A percentile compares a stretch with the other conserved stretches of the same genome.
These are phyloP conservation scores for Anisognathus igniventris DNA, from an alignment of 2,797 vertebrate genomes.

Conservation along the genomic window DNA sequence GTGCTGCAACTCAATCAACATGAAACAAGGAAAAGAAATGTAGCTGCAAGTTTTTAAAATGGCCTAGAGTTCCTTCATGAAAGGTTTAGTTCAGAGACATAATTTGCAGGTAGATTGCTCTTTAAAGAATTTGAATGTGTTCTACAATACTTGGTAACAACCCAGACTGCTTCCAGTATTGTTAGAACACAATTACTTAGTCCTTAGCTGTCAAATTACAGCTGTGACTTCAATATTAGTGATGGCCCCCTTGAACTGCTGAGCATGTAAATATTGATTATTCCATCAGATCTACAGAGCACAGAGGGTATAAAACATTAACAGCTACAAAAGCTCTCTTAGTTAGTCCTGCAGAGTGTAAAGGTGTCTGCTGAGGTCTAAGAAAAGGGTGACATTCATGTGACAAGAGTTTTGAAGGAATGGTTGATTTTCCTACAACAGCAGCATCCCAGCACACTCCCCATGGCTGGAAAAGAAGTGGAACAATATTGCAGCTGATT, in stretches of 20 bases:
- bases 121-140: neutral
- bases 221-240: neutral
- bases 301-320: neutral
- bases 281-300: neutral
- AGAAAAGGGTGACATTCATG: neutral
- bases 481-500: neutral
- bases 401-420: neutral
- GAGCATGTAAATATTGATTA: neutral
- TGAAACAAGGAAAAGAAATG: neutral
- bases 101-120: neutral
- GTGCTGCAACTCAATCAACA: neutral
- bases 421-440: fast-evolving
- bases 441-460: neutral
- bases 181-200: neutral
- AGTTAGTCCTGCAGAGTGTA: neutral
- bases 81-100: neutral
- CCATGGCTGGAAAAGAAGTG: neutral
- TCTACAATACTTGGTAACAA: neutral
- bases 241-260: neutral
- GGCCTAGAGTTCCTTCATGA: neutral
- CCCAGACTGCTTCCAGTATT: neutral
- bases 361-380: neutral
- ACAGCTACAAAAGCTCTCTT: neutral
- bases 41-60: neutral
- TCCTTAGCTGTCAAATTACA: neutral